phyloP scores from a whole-genome alignment of 2,797 vertebrate species.

The Mormyrus proboscirostris region DNA sequence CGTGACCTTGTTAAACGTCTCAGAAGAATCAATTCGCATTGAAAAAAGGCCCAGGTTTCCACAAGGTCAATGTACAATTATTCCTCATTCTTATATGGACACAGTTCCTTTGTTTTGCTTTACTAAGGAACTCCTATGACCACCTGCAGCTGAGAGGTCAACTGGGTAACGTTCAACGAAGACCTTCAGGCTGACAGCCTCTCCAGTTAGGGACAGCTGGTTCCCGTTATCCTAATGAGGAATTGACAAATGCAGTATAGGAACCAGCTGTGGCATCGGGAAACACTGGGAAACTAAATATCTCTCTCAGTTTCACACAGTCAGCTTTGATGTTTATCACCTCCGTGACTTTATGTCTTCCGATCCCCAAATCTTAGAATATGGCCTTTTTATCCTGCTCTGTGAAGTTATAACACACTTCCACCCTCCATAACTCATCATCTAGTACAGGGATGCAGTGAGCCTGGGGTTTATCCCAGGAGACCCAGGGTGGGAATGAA shows the following conservation, averaged over 20 bases:
- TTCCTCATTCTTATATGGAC: neutral
- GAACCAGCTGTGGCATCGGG: neutral
- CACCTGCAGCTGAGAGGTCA: neutral
- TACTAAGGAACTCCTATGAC: neutral
- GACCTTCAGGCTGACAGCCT: neutral
- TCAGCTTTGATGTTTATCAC: conserved; percentile 1
- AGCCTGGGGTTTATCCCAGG: neutral
- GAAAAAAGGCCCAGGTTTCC: neutral
- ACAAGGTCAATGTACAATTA: neutral
- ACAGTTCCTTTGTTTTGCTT: neutral
- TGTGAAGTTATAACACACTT: neutral
- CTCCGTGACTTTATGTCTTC: neutral
- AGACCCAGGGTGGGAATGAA: neutral
- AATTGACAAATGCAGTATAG: neutral
- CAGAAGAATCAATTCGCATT: neutral
- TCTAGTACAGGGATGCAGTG: neutral
- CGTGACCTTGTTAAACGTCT: neutral
- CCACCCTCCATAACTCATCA: neutral
- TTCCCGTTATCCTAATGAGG: neutral
- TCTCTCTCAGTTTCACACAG: neutral
- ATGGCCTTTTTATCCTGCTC: neutral
- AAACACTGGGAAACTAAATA: neutral
- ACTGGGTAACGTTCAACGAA: neutral
- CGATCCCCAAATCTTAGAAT: neutral
- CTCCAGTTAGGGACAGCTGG: neutral